phyloP scores from a whole-genome alignment of 2,888 invertebrate genomes.

The Phaedon cochleariae region DNA sequence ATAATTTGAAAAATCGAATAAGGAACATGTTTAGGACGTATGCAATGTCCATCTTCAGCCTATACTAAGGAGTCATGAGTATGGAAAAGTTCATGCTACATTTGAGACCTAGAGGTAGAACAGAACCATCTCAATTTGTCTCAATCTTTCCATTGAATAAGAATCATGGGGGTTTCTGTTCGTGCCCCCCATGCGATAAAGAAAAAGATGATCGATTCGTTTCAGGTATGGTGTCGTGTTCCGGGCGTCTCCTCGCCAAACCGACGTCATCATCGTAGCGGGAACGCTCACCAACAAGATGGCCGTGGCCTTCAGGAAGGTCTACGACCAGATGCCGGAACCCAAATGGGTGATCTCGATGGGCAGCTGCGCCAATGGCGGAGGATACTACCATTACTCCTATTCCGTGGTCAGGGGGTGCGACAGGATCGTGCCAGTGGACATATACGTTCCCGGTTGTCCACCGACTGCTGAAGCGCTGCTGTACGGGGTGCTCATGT shows the following conservation, averaged over 20 bases:
- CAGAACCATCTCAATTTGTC: too few relatives aligned
- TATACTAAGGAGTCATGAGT: too few relatives aligned
- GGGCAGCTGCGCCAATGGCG: slow-evolving; percentile 82
- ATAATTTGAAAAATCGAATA: too few relatives aligned
- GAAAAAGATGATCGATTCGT: background rate
- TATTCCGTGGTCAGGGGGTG: slow-evolving; percentile 81
- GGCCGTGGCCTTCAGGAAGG: slow-evolving; percentile 72
- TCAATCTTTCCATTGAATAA: too few relatives aligned
- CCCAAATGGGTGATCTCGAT: slow-evolving; percentile 79
- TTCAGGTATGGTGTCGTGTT: slow-evolving; percentile 68
- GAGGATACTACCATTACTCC: slow-evolving; percentile 81
- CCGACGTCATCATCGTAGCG: slow-evolving; percentile 73
- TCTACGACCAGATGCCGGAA: slow-evolving; percentile 72
- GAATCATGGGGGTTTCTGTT: too few relatives aligned
- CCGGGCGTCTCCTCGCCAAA: slow-evolving; percentile 69
- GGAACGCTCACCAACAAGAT: slow-evolving; percentile 73
- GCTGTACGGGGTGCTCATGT: slow-evolving; percentile 82
- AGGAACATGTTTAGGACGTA: too few relatives aligned
- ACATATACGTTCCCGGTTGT: slow-evolving; percentile 93
- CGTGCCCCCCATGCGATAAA: too few relatives aligned
- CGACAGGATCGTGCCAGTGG: slow-evolving; percentile 82
- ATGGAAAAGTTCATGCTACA: too few relatives aligned
- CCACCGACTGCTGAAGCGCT: slow-evolving; percentile 95
- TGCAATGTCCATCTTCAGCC: too few relatives aligned
- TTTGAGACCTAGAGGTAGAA: too few relatives aligned